A percentile compares a stretch with the other conserved stretches of the same genome.
Evolutionary conservation across 2,888 invertebrate genomes (phyloP).

Genomic region (Deilephila elpenor): DNA sequence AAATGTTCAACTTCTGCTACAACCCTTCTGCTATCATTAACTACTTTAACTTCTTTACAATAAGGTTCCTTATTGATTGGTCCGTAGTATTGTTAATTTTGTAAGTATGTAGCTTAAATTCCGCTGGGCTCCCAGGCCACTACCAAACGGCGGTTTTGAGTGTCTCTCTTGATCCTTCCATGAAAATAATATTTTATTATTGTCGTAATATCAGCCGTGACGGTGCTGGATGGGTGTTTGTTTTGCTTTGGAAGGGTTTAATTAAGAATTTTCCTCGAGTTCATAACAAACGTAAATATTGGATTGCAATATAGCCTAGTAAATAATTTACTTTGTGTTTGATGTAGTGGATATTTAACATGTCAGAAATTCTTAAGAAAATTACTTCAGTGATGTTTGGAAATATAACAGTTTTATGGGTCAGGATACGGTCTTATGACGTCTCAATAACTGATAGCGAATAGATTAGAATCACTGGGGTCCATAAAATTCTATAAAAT

Average conservation of each 20-base stretch:
- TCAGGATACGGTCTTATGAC: too few relatives aligned
- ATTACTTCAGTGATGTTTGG: too few relatives aligned
- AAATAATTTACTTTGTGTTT: neutral
- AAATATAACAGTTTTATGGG: too few relatives aligned
- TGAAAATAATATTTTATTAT: conserved; percentile 80
- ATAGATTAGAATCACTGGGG: too few relatives aligned
- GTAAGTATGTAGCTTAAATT: conserved; percentile 71
- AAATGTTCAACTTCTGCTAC: conserved; percentile 73
- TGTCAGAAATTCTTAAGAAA: too few relatives aligned
- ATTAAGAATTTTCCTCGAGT: conserved; percentile 34
- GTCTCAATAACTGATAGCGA: too few relatives aligned
- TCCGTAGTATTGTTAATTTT: conserved; percentile 41
- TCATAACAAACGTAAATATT: conserved; percentile 12
- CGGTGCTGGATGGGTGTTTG: conserved; percentile 52
- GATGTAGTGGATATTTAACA: too few relatives aligned
- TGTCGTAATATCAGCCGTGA: conserved; percentile 60
- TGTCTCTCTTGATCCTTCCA: conserved; percentile 71
- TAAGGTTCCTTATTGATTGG: conserved; percentile 49
- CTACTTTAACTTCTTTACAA: conserved; percentile 36
- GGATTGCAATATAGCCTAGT: neutral
- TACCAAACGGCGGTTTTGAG: conserved; percentile 61
- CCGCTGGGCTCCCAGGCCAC: conserved; percentile 64
- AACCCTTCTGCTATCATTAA: conserved; percentile 33
- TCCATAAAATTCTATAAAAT: too few relatives aligned
- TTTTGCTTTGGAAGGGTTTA: conserved; percentile 49